Conservation (phyloP, 2,888 invertebrate genomes). For the Polyploca ridens region DNA sequence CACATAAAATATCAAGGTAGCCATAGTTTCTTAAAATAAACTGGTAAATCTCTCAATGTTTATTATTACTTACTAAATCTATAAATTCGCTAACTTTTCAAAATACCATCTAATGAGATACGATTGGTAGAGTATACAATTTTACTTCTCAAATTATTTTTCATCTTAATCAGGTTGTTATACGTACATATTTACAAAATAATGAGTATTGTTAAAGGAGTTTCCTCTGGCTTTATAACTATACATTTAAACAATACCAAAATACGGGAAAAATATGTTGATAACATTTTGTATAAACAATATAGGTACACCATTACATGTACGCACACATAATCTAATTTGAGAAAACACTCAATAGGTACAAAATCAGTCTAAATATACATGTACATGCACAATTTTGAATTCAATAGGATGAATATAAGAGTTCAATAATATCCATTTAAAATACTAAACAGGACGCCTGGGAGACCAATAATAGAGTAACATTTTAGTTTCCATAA, state of each 20-base stretch:
- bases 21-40: constrained; percentile 78
- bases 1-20: constrained; percentile 77
- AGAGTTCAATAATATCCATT: not conserved
- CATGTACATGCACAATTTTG: not conserved
- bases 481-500: not conserved
- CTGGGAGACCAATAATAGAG: not conserved
- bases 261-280: constrained; percentile 18
- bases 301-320: not conserved
- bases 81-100: constrained; percentile 83
- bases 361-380: constrained; percentile 7
- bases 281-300: constrained; percentile 14
- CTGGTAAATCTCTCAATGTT: constrained; percentile 82
- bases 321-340: not conserved
- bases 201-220: constrained; percentile 78
- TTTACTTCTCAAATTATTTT: constrained; percentile 71
- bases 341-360: constrained; percentile 11
- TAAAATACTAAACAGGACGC: not conserved
- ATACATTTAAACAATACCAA: constrained; percentile 19
- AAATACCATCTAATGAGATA: constrained; percentile 84
- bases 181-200: constrained; percentile 72
- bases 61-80: constrained; percentile 72
- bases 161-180: constrained; percentile 54
- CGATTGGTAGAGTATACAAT: constrained; percentile 79
- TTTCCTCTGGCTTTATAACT: constrained; percentile 57
- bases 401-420: not conserved